A percentile compares a stretch with the other conserved stretches of the same genome.
Evolutionary conservation across 2,797 vertebrate genomes (phyloP).

Genomic region (Squalus acanthias): DNA sequence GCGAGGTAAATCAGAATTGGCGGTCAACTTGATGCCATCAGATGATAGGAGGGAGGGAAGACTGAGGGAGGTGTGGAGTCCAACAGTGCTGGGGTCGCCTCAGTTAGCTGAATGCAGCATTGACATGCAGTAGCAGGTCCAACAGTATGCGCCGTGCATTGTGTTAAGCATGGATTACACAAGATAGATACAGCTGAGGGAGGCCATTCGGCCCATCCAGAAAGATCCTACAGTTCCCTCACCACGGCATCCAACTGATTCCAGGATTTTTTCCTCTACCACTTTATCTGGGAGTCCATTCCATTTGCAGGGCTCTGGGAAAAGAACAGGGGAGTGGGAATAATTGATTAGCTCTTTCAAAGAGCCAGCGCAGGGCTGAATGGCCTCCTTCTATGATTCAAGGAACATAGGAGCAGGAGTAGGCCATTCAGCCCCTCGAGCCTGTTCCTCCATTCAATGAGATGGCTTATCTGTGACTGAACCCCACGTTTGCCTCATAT

Average conservation of each 20-base stretch:
- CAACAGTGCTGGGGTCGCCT: neutral
- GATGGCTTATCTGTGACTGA: too few relatives aligned
- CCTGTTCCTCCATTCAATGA: too few relatives aligned
- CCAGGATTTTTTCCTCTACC: neutral
- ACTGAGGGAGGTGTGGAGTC: neutral
- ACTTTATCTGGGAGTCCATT: too few relatives aligned
- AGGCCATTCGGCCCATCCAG: neutral
- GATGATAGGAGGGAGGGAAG: neutral
- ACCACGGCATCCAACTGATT: neutral
- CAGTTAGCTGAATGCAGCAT: neutral
- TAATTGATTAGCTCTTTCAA: neutral
- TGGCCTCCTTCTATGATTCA: neutral
- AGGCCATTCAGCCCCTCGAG: too few relatives aligned
- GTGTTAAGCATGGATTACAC: neutral
- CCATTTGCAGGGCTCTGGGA: too few relatives aligned
- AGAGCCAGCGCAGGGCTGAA: neutral
- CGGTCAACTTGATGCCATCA: neutral
- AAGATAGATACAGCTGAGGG: neutral
- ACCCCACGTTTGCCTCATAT: too few relatives aligned
- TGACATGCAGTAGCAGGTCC: neutral
- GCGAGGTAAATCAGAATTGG: neutral
- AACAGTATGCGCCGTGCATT: neutral
- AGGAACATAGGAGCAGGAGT: too few relatives aligned
- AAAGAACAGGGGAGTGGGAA: neutral
- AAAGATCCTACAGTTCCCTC: neutral